These are phyloP conservation scores for Notospermus geniculatus DNA, from an alignment of 1,140 invertebrate genomes.

Conservation along the genomic window DNA sequence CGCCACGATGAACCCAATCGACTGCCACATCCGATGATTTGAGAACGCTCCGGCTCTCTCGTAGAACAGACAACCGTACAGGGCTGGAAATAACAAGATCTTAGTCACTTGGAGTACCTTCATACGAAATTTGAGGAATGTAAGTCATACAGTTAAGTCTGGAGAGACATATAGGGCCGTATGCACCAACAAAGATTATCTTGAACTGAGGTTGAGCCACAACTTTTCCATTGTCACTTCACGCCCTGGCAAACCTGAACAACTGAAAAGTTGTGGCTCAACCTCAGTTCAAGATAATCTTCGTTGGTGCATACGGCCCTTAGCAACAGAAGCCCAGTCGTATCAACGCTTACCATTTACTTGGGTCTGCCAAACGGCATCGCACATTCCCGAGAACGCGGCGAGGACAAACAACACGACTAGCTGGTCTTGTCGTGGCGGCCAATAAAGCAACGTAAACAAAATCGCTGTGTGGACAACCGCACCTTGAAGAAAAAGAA, in stretches of 20 bases:
- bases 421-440: constrained; percentile 72
- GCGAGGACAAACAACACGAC: constrained; percentile 85
- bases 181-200: too few species aligned
- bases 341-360: constrained; percentile 75
- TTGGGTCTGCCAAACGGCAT: constrained; percentile 95
- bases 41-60: constrained; percentile 85
- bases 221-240: too few species aligned
- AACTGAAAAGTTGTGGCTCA: too few species aligned
- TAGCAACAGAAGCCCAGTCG: too few species aligned
- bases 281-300: too few species aligned
- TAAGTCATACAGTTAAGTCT: too few species aligned
- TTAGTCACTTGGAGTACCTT: background rate
- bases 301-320: too few species aligned
- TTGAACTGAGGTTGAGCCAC: too few species aligned
- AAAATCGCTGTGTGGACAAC: constrained; percentile 34
- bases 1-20: constrained; percentile 84
- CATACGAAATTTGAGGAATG: too few species aligned
- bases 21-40: constrained; percentile 83
- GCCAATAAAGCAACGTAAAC: constrained; percentile 65
- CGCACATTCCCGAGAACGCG: constrained; percentile 89
- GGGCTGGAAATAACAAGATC: constrained; percentile 69
- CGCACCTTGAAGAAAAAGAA: constrained; percentile 28
- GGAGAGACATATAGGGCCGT: too few species aligned
- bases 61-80: constrained; percentile 84
- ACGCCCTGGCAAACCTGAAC: too few species aligned